These are phyloP conservation scores for Eumacrocentrus americanus DNA, from an alignment of 2,888 invertebrate genomes.

Conservation along the genomic window DNA sequence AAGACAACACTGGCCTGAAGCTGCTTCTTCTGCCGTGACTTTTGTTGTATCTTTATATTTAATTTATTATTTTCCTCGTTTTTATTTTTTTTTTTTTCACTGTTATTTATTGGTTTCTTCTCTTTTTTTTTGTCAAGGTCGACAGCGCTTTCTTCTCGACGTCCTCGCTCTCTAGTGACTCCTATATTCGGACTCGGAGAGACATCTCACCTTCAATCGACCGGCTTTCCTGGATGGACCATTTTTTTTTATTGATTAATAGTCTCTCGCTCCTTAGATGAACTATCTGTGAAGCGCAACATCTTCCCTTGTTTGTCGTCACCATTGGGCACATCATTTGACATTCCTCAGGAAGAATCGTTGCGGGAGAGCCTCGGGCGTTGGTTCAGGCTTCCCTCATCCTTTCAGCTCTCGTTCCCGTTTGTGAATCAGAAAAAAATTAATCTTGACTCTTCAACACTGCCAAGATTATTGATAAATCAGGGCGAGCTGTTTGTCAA, in stretches of 20 bases:
- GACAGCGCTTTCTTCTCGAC: constrained; percentile 11
- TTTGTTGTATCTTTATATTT: constrained; percentile 2
- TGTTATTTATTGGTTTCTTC: not conserved
- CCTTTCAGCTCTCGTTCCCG: not conserved
- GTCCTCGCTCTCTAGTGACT: constrained; percentile 16
- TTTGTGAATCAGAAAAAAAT: too few relatives aligned
- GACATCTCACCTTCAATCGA: constrained; percentile 7
- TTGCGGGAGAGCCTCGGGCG: too few relatives aligned
- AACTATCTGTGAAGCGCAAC: too few relatives aligned
- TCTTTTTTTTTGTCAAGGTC: constrained; percentile 5
- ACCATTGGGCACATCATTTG: too few relatives aligned
- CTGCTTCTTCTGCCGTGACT: constrained; percentile 12
- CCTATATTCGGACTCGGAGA: constrained; percentile 7
- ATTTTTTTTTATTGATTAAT: too few relatives aligned
- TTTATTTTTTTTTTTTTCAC: constrained; percentile 7
- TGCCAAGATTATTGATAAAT: not conserved
- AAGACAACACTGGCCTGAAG: constrained; percentile 17
- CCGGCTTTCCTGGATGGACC: not conserved
- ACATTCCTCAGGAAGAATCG: too few relatives aligned
- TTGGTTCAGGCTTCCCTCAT: too few relatives aligned
- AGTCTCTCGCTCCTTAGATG: too few relatives aligned
- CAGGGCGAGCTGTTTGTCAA: not conserved
- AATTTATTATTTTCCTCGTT: not conserved
- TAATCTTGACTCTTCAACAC: not conserved
- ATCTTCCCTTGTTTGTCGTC: too few relatives aligned